Percentiles rank a stretch among this genome's conserved stretches.
Conservation (phyloP, 1,140 invertebrate species). For the Lineus longissimus region DNA sequence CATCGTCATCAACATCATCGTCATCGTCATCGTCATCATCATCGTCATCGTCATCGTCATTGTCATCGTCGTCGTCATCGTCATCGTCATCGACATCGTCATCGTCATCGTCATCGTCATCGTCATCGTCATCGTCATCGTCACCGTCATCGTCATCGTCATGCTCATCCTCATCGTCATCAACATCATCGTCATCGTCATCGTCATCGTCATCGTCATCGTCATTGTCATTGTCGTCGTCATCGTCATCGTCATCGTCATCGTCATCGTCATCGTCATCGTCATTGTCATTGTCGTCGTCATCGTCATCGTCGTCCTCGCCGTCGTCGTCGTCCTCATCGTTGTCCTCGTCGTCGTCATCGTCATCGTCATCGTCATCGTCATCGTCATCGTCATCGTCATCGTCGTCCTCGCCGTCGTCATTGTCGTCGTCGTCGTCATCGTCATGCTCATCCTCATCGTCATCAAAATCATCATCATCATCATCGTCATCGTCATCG, state of each 20-base stretch:
- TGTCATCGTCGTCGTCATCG: slow-evolving; percentile 12
- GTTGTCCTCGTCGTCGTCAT: too few species aligned
- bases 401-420: neutral
- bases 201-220: slow-evolving; percentile 13
- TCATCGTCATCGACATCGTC: slow-evolving; percentile 16
- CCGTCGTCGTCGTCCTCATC: too few species aligned
- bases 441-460: too few species aligned
- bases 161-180: too few species aligned
- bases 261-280: neutral
- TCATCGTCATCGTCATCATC: neutral
- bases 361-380: slow-evolving; percentile 10
- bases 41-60: neutral
- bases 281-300: neutral
- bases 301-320: neutral
- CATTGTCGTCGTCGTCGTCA: neutral
- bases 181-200: neutral
- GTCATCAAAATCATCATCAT: too few species aligned
- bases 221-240: slow-evolving; percentile 13
- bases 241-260: slow-evolving; percentile 14
- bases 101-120: slow-evolving; percentile 9
- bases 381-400: neutral
- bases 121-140: slow-evolving; percentile 15
- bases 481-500: slow-evolving; percentile 9
- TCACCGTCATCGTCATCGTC: slow-evolving; percentile 8
- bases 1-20: too few species aligned